A percentile compares a stretch with the other conserved stretches of the same genome.
These are phyloP conservation scores for Neosalanx taihuensis DNA, from an alignment of 2,797 vertebrate species.

Conservation along the genomic window DNA sequence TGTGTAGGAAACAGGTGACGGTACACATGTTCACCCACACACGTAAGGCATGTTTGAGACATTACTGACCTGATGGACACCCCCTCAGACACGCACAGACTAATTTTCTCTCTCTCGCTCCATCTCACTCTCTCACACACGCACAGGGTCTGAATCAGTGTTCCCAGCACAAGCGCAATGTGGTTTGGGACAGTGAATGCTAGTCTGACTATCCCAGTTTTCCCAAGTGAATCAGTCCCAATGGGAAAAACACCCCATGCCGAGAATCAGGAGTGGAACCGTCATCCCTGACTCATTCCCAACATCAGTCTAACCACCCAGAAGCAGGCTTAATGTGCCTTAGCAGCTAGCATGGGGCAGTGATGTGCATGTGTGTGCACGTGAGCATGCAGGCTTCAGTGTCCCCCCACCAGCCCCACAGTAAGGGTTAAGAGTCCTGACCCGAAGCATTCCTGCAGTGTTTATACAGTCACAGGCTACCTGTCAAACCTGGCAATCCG, in stretches of 20 bases:
- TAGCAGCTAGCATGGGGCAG: neutral
- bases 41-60: constrained; percentile 2
- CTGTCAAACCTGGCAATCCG: constrained; percentile 38
- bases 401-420: constrained; percentile 3
- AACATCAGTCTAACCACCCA: constrained; percentile 46
- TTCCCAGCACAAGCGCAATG: constrained; percentile 10
- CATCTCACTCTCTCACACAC: neutral
- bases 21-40: constrained; percentile 17
- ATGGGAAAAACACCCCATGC: constrained; percentile 32
- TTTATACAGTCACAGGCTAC: constrained; percentile 49
- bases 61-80: constrained; percentile 53
- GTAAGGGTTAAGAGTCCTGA: constrained; percentile 34
- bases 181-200: constrained; percentile 39
- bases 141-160: constrained; percentile 37
- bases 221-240: constrained; percentile 36
- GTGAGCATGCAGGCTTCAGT: neutral
- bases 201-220: constrained; percentile 35
- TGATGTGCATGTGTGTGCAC: constrained; percentile 7
- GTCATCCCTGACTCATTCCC: constrained; percentile 19
- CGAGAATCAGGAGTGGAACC: constrained; percentile 45
- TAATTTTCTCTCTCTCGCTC: neutral
- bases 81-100: constrained; percentile 32
- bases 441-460: constrained; percentile 44
- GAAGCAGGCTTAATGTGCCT: constrained; percentile 22
- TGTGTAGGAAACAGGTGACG: constrained; percentile 51